phyloP scores from a whole-genome alignment of 2,888 invertebrate species.

The Chaitophorus viminalis region DNA sequence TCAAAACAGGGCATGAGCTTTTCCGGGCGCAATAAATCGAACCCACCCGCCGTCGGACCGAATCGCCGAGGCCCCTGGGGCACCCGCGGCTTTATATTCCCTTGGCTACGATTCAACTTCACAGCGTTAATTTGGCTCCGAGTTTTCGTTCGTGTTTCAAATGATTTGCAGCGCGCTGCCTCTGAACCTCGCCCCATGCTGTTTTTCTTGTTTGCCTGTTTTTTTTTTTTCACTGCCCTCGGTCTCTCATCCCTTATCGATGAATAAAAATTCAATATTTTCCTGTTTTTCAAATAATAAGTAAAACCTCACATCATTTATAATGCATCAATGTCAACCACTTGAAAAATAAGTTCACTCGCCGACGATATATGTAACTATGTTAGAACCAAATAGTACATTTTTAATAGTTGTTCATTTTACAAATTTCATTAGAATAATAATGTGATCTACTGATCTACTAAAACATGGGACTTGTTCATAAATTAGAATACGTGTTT shows the following conservation, averaged over 20 bases:
- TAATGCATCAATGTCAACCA: conserved; percentile 37
- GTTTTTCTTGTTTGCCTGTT: conserved; percentile 36
- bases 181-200: conserved; percentile 45
- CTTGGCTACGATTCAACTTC: conserved; percentile 59
- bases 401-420: no score
- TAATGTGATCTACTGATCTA: no score
- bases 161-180: conserved; percentile 59
- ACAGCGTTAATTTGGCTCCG: conserved; percentile 62
- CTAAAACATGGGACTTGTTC: no score
- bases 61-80: conserved; percentile 24
- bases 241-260: not conserved
- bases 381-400: not conserved
- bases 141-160: conserved; percentile 62
- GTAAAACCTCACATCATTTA: conserved; percentile 3
- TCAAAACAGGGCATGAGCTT: conserved; percentile 37
- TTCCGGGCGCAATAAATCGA: conserved; percentile 59
- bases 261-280: conserved; percentile 52
- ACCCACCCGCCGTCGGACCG: conserved; percentile 30
- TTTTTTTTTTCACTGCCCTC: conserved; percentile 1
- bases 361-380: not conserved
- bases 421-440: no score
- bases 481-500: no score
- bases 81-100: conserved; percentile 59
- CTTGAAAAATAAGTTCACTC: not conserved
- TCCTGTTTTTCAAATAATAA: conserved; percentile 3